Evolutionary conservation across 2,888 invertebrate genomes (phyloP).

Genomic region (Hydroisotoma schaefferi): DNA sequence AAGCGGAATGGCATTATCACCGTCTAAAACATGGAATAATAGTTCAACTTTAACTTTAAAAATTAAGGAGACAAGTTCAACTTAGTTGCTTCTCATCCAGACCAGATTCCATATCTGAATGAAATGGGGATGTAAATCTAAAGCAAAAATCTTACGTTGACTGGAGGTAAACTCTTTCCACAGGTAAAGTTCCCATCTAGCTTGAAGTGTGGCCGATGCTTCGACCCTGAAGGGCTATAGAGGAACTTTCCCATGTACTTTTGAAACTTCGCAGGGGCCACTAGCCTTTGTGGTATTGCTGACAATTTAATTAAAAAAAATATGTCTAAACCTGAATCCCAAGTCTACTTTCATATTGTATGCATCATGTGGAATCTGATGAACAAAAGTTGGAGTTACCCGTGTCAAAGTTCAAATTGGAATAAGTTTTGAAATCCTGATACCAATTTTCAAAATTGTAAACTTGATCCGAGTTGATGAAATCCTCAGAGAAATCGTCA

Average conservation of each 20-base stretch:
- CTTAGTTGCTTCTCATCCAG: neutral
- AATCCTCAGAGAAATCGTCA: slow-evolving; percentile 56
- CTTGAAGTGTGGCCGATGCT: slow-evolving; percentile 61
- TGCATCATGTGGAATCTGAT: neutral
- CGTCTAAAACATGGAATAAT: slow-evolving; percentile 52
- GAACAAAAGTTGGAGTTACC: slow-evolving; percentile 52
- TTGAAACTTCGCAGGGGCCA: slow-evolving; percentile 60
- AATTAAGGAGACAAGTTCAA: neutral
- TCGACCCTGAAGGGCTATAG: slow-evolving; percentile 65
- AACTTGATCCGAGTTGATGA: slow-evolving; percentile 58
- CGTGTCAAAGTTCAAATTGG: slow-evolving; percentile 59
- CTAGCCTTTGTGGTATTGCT: slow-evolving; percentile 47
- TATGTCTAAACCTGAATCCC: neutral
- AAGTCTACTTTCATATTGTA: neutral
- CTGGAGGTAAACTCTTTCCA: slow-evolving; percentile 60
- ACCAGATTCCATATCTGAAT: neutral
- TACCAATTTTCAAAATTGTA: slow-evolving; percentile 64
- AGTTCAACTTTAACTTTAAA: neutral
- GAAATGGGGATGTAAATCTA: neutral
- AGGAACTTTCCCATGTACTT: slow-evolving; percentile 66
- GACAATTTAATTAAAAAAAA: no score
- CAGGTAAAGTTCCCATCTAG: slow-evolving; percentile 62
- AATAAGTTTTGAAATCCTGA: slow-evolving; percentile 62
- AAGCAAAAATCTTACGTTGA: slow-evolving; percentile 57
- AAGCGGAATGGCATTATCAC: slow-evolving; percentile 65